These are phyloP conservation scores for Orientallactaga bullata DNA, from an alignment of 2,113 vertebrate species.

Conservation along the genomic window DNA sequence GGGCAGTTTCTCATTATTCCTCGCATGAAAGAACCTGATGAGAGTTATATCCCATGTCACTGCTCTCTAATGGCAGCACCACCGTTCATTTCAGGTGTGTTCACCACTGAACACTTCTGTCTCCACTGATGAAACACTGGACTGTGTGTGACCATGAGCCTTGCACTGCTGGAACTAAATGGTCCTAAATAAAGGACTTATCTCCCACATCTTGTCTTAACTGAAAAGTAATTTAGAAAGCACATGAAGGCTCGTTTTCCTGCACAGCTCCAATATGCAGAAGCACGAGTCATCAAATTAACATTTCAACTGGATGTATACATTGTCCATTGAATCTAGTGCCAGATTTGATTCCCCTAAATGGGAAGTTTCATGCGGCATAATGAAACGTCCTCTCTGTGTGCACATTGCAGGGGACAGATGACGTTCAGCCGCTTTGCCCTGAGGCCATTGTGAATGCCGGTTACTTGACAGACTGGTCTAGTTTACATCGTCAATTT, in stretches of 20 bases:
- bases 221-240: constrained; percentile 32
- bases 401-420: neutral
- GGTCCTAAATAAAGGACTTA: neutral
- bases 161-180: neutral
- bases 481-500: constrained; percentile 65
- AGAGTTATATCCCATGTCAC: neutral
- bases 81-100: neutral
- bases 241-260: neutral
- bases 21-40: neutral
- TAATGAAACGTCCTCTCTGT: neutral
- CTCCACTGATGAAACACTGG: rapidly evolving
- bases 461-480: constrained; percentile 39
- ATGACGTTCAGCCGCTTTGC: neutral
- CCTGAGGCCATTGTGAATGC: constrained; percentile 28
- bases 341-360: neutral
- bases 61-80: neutral
- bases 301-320: constrained; percentile 47
- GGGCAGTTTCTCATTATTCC: neutral
- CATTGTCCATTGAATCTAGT: neutral
- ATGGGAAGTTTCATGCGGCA: neutral
- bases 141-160: rapidly evolving
- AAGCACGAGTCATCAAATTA: constrained; percentile 52
- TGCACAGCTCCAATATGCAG: neutral
- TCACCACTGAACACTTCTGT: neutral
- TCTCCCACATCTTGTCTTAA: neutral